phyloP scores from a whole-genome alignment of 2,888 invertebrate genomes.

The Dasypolia templi region DNA sequence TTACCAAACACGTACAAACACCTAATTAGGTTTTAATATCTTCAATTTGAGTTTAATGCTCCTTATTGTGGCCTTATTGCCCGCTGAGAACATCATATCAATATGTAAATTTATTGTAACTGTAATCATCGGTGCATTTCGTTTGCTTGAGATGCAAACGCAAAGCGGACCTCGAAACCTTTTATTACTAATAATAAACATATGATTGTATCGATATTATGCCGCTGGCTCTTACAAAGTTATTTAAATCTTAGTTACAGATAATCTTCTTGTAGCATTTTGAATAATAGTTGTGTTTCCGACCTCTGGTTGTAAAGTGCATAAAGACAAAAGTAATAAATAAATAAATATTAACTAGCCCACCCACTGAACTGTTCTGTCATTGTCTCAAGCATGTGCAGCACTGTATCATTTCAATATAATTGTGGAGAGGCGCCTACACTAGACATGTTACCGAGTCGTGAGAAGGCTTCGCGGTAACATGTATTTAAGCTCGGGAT shows the following conservation, averaged over 20 bases:
- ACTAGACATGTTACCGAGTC: conserved; percentile 60
- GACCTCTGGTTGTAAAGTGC: conserved; percentile 64
- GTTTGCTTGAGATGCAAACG: conserved; percentile 32
- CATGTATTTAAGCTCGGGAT: conserved; percentile 49
- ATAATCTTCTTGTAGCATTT: conserved; percentile 39
- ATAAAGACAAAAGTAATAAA: conserved; percentile 80
- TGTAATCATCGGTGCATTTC: conserved; percentile 19
- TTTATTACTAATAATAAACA: conserved; percentile 36
- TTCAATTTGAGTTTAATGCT: conserved; percentile 43
- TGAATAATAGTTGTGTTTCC: conserved; percentile 51
- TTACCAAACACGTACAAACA: conserved; percentile 50
- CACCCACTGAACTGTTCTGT: conserved; percentile 83
- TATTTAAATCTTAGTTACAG: conserved; percentile 46
- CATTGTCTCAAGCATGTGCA: conserved; percentile 82
- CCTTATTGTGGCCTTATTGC: conserved; percentile 34
- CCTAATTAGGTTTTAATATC: conserved; percentile 48
- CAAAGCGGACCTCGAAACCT: conserved; percentile 15
- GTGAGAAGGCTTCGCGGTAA: conserved; percentile 38
- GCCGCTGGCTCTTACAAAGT: conserved; percentile 17
- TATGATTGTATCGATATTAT: conserved; percentile 23
- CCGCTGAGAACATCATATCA: conserved; percentile 52
- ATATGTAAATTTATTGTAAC: conserved; percentile 51
- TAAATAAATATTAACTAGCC: conserved; percentile 79
- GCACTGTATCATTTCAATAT: conserved; percentile 83
- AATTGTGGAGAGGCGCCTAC: conserved; percentile 84